Conservation (phyloP, 92 coral and sea anemone species). For the Epizoanthus ramosus region DNA sequence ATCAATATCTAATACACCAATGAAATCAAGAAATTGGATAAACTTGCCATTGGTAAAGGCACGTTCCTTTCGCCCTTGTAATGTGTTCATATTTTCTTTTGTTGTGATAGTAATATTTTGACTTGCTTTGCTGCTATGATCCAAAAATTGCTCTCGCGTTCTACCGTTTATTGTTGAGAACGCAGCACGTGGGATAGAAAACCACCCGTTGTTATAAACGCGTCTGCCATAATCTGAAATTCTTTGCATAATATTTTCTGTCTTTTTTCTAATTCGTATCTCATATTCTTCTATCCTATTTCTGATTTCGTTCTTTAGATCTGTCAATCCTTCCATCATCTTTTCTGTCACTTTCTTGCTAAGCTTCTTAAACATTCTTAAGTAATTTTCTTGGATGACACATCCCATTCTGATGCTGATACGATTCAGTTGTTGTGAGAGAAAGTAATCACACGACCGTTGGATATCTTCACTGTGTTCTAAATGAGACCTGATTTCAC, state of each 20-base stretch:
- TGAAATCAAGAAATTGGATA: conserved; percentile 72
- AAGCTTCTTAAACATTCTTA: conserved; percentile 67
- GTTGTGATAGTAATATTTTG: neutral
- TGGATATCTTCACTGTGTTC: conserved; percentile 70
- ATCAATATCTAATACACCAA: conserved; percentile 66
- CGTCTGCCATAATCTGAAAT: conserved; percentile 59
- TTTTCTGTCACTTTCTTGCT: conserved; percentile 54
- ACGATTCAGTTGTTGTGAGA: conserved; percentile 60
- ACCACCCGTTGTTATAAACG: conserved; percentile 73
- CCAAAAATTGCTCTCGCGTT: conserved; percentile 44
- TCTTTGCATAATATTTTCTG: conserved; percentile 44
- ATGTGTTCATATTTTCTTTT: neutral
- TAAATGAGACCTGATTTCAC: conserved; percentile 56
- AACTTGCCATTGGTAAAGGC: conserved; percentile 52
- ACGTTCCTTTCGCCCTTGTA: conserved; percentile 44
- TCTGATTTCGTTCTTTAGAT: conserved; percentile 48
- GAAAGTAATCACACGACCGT: conserved; percentile 71
- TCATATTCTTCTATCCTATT: conserved; percentile 42
- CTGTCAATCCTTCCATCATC: conserved; percentile 50
- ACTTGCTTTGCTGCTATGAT: neutral
- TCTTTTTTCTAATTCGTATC: conserved; percentile 43
- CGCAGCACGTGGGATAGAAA: conserved; percentile 65
- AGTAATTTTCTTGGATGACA: conserved; percentile 62
- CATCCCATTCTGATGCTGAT: conserved; percentile 73
- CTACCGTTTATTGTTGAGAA: conserved; percentile 41